Evolutionary conservation across 2,113 vertebrate genomes (phyloP), one percentile per base, ranked within the genome.

Genomic region (Mus pahari): DNA sequence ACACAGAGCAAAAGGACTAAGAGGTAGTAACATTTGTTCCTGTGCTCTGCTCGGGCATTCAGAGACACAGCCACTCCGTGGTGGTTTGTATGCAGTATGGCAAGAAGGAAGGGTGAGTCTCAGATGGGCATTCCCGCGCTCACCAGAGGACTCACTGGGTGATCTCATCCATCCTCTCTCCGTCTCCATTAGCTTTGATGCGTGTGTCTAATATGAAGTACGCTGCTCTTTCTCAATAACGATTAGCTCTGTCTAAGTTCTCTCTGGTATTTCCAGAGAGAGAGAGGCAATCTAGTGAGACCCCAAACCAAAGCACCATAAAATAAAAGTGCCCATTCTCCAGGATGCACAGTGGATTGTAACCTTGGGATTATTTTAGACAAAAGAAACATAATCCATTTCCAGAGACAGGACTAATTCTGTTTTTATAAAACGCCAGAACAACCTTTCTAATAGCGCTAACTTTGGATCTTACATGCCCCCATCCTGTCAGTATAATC

Each of bases 221-320:
- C 4, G 5, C 9, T 68, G 31, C 0, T 11, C 14, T 39, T 50
- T 16, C 12, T 79, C 22, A 19, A 5, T 33, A 31, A 90, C 50
- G 10, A 3, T 74, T 24, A 90, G 17, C 1, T 86, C 13, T 60
- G 19, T 39, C 53, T 45, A 5, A 71, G 58, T n/a, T 91, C 39
- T 92, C 78, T 45, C 39, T 90, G 10, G 45, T 81, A 33, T 86
- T 86, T 92, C 8, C 73, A 87, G 81, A 92, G 55, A 45, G 55
- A 45, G 26, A 68, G 74, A 94, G 45, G 6, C 58, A 55, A 39
- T 58, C 20, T 42, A 82, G 24, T 11, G 81, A 74, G 55, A 20
- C 16, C 68, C 68, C 33, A 66, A 53, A 31, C 48, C 28, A 68
- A 66, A 28, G 12, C 28, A 89, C 28, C n/a, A 74, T 13, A 33